Percentiles rank a stretch among this genome's conserved stretches.
Evolutionary conservation across 2,797 vertebrate genomes (phyloP).

Genomic region (Cygnus olor): DNA sequence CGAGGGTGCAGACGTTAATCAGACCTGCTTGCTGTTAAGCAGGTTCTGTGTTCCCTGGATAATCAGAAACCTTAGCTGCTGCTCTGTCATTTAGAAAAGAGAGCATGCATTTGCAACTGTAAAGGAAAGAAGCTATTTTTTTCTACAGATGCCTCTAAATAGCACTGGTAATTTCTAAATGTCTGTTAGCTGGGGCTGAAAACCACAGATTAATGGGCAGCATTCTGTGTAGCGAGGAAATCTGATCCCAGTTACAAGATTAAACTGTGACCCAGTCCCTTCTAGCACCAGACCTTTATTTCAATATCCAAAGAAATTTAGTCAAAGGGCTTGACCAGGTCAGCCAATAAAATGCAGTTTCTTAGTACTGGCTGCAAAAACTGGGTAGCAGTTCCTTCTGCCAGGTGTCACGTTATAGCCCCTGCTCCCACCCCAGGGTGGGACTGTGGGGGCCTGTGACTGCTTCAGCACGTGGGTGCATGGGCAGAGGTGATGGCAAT

Average conservation of each 20-base stretch:
- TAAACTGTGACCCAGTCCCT: background rate
- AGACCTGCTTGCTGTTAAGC: background rate
- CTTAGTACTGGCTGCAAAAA: background rate
- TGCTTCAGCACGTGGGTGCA: accelerated
- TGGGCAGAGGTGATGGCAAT: background rate
- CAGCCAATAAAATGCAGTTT: background rate
- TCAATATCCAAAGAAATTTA: background rate
- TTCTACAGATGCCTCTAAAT: background rate
- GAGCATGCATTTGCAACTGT: background rate
- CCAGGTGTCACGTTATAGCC: background rate
- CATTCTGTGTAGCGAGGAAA: background rate
- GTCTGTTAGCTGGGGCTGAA: background rate
- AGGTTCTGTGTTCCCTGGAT: background rate
- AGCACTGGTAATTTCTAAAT: background rate
- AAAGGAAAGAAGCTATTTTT: background rate
- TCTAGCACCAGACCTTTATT: background rate
- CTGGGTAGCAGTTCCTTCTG: background rate
- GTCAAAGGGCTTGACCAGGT: background rate
- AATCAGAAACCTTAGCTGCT: background rate
- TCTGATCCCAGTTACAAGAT: background rate
- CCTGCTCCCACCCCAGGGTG: background rate
- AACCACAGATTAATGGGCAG: background rate
- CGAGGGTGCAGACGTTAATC: background rate
- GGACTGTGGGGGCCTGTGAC: accelerated
- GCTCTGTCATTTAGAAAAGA: background rate